A percentile compares a stretch with the other conserved stretches of the same genome.
Evolutionary conservation across 2,797 vertebrate species (phyloP).

Genomic region (Psittacula derbiana): DNA sequence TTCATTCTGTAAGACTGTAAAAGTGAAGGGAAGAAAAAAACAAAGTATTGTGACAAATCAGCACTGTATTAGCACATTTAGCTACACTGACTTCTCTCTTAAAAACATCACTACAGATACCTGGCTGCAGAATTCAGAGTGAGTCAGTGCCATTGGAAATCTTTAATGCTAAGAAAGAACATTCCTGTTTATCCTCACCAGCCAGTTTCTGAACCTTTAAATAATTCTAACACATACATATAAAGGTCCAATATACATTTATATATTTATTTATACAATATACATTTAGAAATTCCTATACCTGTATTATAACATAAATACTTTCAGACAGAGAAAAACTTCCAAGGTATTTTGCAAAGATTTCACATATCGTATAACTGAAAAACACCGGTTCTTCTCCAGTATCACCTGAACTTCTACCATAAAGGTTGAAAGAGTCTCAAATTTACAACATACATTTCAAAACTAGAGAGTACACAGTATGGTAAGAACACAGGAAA

Average conservation of each 20-base stretch:
- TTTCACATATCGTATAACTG: background rate
- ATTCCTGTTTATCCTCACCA: background rate
- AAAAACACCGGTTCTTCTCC: background rate
- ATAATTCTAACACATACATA: background rate
- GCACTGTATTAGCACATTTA: background rate
- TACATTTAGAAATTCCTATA: background rate
- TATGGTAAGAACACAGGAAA: background rate
- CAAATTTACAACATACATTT: background rate
- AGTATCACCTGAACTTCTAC: background rate
- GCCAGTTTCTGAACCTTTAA: background rate
- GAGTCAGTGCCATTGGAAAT: background rate
- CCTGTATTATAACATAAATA: background rate
- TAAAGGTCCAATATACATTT: background rate
- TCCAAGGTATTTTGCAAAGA: background rate
- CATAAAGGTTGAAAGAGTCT: background rate
- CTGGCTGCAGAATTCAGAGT: accelerated
- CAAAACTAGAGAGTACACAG: background rate
- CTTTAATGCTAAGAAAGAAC: background rate
- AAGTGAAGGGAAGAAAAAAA: background rate
- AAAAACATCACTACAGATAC: background rate
- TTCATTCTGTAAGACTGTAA: background rate
- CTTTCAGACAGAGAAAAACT: background rate
- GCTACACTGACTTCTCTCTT: background rate
- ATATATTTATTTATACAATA: background rate
- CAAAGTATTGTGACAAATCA: background rate